Base-by-base conservation (phyloP, 2,797 vertebrate genomes). In the Oreochromis mossambicus region DNA sequence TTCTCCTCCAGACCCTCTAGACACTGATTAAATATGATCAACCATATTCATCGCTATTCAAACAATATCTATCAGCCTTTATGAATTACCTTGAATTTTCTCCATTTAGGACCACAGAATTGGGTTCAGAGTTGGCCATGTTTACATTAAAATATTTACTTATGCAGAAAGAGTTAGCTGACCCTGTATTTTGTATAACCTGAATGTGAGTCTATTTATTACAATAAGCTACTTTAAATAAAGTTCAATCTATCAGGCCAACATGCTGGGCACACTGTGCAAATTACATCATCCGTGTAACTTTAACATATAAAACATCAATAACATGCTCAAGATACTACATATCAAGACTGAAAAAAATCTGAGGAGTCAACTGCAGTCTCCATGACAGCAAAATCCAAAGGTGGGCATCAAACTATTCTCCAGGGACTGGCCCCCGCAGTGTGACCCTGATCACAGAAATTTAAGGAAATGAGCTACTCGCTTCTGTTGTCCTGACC, bases 361-460 rank as follows among this genome's bases (percentile, higher is more conserved):
- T 84, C 56, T 46, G 51, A 85, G 79, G 77, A 89, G 82, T 89
- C 88, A 83, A 85, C 80, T 50, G 7, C 83, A 58, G 92, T 93
- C 92, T 91, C 92, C 91, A 93, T 94, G 91, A 93, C 92, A 94
- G 92, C 91, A 0, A 85, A 80, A 90, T 77, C 36, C 29, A 11
- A 83, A 82, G 80, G 92, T 93, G 83, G 92, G 86, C 43, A 82
- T 91, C 55, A 13, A 84, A 87, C 84, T 83, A 68, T 89, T 86
- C 85, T 83, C 38, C 11, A 82, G 89, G 85, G 87, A 81, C 36
- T 29, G 17, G 77, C 86, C 90, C 83, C 88, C 82, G 24, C 92
- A 90, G 26, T 73, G 78, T 92, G 89, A 91, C 89, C 92, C 86
- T 86, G 85, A 93, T 92, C 89, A 86, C 29, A 73, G 77, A 58